Base-by-base conservation (phyloP, 2,113 vertebrate species). In the Anolis carolinensis region DNA sequence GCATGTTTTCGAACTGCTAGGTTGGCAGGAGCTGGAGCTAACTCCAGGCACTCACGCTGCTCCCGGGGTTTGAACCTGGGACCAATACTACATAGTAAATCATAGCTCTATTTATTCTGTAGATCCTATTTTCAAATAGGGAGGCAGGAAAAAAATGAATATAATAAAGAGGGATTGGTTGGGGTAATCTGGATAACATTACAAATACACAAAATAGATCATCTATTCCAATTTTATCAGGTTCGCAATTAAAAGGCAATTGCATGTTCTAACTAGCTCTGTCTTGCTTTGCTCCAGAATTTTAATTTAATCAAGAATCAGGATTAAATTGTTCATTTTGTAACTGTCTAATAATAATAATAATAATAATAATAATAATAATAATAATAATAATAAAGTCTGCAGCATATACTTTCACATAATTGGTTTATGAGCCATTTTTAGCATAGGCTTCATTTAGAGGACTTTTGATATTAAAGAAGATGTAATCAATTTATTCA, bases 241-340 rank as follows among this genome's bases (percentile, higher is more conserved):
- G 16, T 39, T 48, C 78, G 52, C 36, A 86, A 86, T 72, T 86
- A 86, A 48, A 62, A 65, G 39, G 13, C 78, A 81, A 32, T 48
- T 79, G 48, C 67, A 48, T 73, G 34, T 72, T 72, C 23, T 70
- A 55, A 71, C 34, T 79, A 55, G 67, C 3, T n/a, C 67, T 79
- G 52, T 86, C 27, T 81, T 63, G 73, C 32, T 73, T 86, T 81
- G 36, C 44, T 73, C 21, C 78, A 86, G 71, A 62, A 44, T 72
- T 50, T 73, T 74, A 63, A 86, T 79, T 80, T n/a, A 86, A 73
- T 84, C 85, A 86, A 36, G 52, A 48, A 86, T 73, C 63, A 73
- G 55, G 36, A 86, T 81, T 80, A 74, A 50, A 65, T 63, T 74
- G 70, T 79, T 81, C 70, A 74, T 50, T 73, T 81, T 50, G 73